A percentile compares a stretch with the other conserved stretches of the same genome.
phyloP scores from a whole-genome alignment of 1,140 invertebrate species.

The Geopemphigus sp. region DNA sequence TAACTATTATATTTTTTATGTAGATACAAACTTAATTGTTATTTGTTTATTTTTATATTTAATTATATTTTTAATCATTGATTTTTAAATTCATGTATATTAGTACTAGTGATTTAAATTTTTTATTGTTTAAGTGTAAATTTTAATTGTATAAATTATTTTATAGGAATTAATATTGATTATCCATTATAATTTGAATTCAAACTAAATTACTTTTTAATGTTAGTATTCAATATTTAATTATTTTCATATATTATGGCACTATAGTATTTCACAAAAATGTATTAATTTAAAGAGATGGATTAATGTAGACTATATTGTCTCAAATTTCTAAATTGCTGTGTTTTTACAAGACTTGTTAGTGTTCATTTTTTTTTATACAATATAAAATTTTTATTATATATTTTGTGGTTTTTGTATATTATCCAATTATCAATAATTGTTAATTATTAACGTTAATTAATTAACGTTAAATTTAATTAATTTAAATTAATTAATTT shows the following conservation, averaged over 20 bases:
- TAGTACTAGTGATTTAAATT: neutral
- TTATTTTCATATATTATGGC: neutral
- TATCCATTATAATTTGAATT: neutral
- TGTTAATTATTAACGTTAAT: too few species aligned
- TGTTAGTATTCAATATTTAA: neutral
- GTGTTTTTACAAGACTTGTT: neutral
- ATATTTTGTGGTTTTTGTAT: neutral
- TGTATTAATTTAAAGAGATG: neutral
- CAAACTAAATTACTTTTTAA: neutral
- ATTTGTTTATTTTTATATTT: neutral
- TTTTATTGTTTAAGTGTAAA: neutral
- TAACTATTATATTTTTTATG: neutral
- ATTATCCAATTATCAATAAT: too few species aligned
- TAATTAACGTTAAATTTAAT: too few species aligned
- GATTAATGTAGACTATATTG: neutral
- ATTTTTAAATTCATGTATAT: slow-evolving; percentile 1
- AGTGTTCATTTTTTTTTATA: neutral
- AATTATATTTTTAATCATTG: neutral
- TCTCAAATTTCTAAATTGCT: neutral
- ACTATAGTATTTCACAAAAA: neutral
- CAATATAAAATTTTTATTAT: neutral
- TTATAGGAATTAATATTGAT: neutral
- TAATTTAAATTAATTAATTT: too few species aligned
- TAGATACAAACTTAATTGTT: neutral
- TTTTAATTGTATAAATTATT: neutral